A percentile compares a stretch with the other conserved stretches of the same genome.
Conservation (phyloP, 2,797 vertebrate species). For the Aphelocoma californica region DNA sequence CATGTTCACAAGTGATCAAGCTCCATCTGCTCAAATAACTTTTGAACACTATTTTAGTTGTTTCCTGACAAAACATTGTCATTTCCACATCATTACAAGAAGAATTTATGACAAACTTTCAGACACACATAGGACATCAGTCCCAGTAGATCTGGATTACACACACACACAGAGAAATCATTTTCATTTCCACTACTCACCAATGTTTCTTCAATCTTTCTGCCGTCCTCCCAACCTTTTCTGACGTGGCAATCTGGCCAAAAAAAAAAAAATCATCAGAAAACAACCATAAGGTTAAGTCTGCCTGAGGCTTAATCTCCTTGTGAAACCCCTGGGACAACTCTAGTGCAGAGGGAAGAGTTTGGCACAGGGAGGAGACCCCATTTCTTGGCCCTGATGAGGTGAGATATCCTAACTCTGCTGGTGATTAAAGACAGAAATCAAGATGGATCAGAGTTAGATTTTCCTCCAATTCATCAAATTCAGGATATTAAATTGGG, state of each 20-base stretch:
- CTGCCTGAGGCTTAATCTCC: background rate
- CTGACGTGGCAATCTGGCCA: background rate
- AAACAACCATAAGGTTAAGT: background rate
- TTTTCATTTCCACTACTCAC: background rate
- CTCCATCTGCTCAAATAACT: background rate
- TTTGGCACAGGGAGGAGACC: background rate
- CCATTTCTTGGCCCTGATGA: background rate
- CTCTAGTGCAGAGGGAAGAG: background rate
- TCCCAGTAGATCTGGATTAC: background rate
- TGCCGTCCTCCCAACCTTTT: background rate
- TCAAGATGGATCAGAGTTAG: background rate
- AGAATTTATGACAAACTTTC: background rate
- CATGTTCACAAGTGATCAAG: accelerated
- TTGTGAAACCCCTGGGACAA: background rate
- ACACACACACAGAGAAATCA: accelerated
- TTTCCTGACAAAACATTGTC: background rate
- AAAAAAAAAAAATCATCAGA: background rate
- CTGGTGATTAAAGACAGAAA: background rate
- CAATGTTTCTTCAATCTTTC: background rate
- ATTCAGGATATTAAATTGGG: background rate
- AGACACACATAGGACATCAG: background rate
- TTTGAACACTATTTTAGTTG: background rate
- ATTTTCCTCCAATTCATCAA: background rate
- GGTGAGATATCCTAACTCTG: background rate
- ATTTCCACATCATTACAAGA: background rate